Base-by-base conservation (phyloP, 2,888 invertebrate species). In the Spodoptera exigua region DNA sequence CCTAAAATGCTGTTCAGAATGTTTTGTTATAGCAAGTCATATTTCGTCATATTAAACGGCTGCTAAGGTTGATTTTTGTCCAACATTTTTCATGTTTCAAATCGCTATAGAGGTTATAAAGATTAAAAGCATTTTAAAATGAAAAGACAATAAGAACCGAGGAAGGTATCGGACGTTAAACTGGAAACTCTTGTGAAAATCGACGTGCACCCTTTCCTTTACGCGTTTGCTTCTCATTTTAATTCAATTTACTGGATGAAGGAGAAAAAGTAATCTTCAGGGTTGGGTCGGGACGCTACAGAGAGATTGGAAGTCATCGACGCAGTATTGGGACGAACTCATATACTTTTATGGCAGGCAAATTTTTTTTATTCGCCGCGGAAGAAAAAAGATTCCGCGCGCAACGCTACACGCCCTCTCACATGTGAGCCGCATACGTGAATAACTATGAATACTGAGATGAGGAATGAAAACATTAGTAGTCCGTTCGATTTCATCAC, bases 231-330 rank as follows among this genome's bases (percentile, higher is more conserved):
- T 90, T 89, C 90, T 90, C 91, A 90, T 92, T 93, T 92, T 91
- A 92, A 93, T 92, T 92, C 93, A 93, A 93, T 93, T 91, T 91
- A 90, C 88, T 89, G 90, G 90, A 92, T 92, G 91, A 89, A 86
- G 91, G 89, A 89, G 89, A 91, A 91, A 92, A 92, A 90, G 93
- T 92, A 92, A 92, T 92, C 90, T 92, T 84, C 87, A 84, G 90
- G 92, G 92, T 91, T 84, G 90, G 93, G 92, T 90, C 87, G 89
- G 89, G 89, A 89, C 85, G 90, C 86, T 89, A 87, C 89, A 82
- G 88, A 90, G 90, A 91, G 91, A 92, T 93, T 92, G 93, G 92
- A 92, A 92, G 91, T 92, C 93, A 91, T 92, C 89, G 90, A 78
- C 89, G 85, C 87, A 87, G 92, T 92, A 92, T 93, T 92, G 92